phyloP scores from a whole-genome alignment of 2,888 invertebrate genomes.

The Embidobia sp. region DNA sequence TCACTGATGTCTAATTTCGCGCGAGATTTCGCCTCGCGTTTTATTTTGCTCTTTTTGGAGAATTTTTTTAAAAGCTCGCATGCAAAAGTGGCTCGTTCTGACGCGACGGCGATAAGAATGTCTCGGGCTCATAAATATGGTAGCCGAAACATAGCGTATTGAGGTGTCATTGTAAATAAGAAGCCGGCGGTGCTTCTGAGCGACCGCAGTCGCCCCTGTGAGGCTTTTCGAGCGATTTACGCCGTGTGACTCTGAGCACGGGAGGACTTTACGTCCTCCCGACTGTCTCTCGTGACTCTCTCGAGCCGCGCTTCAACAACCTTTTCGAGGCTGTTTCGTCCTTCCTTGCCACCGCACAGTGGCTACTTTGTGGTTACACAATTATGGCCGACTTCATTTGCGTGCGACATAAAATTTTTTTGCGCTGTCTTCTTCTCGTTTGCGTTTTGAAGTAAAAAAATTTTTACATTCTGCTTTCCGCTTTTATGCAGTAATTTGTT shows the following conservation, averaged over 20 bases:
- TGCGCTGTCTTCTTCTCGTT: slow-evolving; percentile 3
- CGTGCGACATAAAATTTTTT: slow-evolving; percentile 36
- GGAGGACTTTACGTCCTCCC: slow-evolving; percentile 44
- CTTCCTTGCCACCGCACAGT: slow-evolving; percentile 61
- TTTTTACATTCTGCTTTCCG: too few species aligned
- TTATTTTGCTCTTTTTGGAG: slow-evolving; percentile 3
- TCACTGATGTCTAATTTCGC: slow-evolving; percentile 42
- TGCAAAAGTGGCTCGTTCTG: slow-evolving; percentile 28
- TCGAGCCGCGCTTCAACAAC: slow-evolving; percentile 26
- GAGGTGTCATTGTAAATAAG: slow-evolving; percentile 68
- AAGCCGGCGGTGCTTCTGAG: slow-evolving; percentile 65
- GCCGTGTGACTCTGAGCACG: slow-evolving; percentile 41
- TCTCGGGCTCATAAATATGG: slow-evolving; percentile 60
- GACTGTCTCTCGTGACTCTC: slow-evolving; percentile 32
- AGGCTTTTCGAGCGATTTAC: slow-evolving; percentile 60
- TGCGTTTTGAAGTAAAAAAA: slow-evolving; percentile 1
- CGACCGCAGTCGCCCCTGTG: slow-evolving; percentile 59
- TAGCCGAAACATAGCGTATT: slow-evolving; percentile 58
- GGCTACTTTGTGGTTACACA: slow-evolving; percentile 66
- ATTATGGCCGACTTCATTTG: slow-evolving; percentile 66
- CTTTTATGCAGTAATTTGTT: too few species aligned
- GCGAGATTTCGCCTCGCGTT: slow-evolving; percentile 11
- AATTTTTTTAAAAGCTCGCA: slow-evolving; percentile 11
- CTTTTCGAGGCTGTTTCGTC: slow-evolving; percentile 31
- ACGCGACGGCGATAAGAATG: slow-evolving; percentile 37